These are phyloP conservation scores for Drosophila fungiperda DNA, from an alignment of 2,888 invertebrate species.

Conservation along the genomic window DNA sequence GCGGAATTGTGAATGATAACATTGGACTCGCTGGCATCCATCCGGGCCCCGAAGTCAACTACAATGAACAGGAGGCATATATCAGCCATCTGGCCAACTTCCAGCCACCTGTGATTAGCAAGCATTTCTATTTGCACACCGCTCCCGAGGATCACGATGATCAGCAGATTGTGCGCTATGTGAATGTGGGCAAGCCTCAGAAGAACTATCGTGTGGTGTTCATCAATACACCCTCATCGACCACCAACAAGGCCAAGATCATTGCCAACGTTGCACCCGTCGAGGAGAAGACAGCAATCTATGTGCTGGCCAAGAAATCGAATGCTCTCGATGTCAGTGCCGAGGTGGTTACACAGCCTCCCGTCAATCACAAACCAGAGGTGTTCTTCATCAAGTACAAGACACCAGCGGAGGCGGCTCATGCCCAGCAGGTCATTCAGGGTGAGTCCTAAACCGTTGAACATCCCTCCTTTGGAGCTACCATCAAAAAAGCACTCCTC, in stretches of 20 bases:
- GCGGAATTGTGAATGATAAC: slow-evolving; percentile 35
- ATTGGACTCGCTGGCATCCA: slow-evolving; percentile 56
- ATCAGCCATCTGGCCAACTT: slow-evolving; percentile 69
- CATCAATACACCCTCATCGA: slow-evolving; percentile 83
- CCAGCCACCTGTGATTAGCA: slow-evolving; percentile 79
- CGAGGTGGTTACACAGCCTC: slow-evolving; percentile 81
- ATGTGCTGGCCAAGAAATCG: slow-evolving; percentile 83
- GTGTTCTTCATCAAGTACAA: slow-evolving; percentile 85
- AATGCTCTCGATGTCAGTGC: slow-evolving; percentile 79
- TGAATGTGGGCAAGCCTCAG: slow-evolving; percentile 81
- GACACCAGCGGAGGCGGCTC: slow-evolving; percentile 83
- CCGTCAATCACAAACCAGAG: slow-evolving; percentile 81
- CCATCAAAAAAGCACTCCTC: neutral
- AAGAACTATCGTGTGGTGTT: slow-evolving; percentile 84
- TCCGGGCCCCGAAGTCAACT: slow-evolving; percentile 64
- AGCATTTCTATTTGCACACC: slow-evolving; percentile 83
- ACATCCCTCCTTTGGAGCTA: neutral
- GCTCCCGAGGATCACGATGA: slow-evolving; percentile 84
- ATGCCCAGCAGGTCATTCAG: slow-evolving; percentile 83
- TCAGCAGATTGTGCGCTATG: slow-evolving; percentile 80
- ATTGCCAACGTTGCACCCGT: slow-evolving; percentile 82
- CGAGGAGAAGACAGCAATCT: slow-evolving; percentile 84
- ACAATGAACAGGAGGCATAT: slow-evolving; percentile 68
- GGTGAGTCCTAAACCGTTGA: slow-evolving; percentile 48
- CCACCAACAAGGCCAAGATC: slow-evolving; percentile 78